A percentile compares a stretch with the other conserved stretches of the same genome.
Evolutionary conservation across 2,113 vertebrate species (phyloP).

Genomic region (Andinoacara biseriatus): DNA sequence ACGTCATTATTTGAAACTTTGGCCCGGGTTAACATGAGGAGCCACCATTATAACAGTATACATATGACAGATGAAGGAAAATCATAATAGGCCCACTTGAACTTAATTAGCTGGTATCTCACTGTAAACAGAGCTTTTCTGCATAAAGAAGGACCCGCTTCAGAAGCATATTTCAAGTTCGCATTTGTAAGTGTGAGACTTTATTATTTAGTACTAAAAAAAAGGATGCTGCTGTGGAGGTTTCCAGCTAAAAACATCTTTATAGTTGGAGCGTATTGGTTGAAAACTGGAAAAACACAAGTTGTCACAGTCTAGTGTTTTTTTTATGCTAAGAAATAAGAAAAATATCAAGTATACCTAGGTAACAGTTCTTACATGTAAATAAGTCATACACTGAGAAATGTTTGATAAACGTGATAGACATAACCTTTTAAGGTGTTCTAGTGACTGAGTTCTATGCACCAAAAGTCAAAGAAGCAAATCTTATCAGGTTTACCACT

Average conservation of each 20-base stretch:
- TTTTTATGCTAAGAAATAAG: conserved; percentile 13
- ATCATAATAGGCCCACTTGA: neutral
- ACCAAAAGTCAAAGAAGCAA: conserved; percentile 16
- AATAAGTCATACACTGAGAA: conserved; percentile 10
- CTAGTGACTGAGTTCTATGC: conserved; percentile 11
- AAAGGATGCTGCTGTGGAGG: neutral
- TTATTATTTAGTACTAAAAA: neutral
- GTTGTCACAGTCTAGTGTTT: neutral
- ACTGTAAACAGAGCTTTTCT: conserved; percentile 20
- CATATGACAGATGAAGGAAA: neutral
- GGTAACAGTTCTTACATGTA: neutral
- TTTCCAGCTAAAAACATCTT: neutral
- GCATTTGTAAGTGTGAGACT: neutral
- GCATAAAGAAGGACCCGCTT: conserved; percentile 25
- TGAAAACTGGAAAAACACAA: conserved; percentile 9
- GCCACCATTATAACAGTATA: neutral
- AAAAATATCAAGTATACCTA: conserved; percentile 38
- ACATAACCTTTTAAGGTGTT: conserved; percentile 15
- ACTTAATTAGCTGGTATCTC: neutral
- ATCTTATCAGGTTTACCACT: conserved; percentile 11
- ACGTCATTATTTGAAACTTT: neutral
- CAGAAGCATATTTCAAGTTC: neutral
- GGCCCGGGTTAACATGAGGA: neutral
- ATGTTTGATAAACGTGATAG: neutral
- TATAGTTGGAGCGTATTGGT: conserved; percentile 31